phyloP scores from a whole-genome alignment of 2,888 invertebrate genomes.

The Drosophila nr. perissopoda region DNA sequence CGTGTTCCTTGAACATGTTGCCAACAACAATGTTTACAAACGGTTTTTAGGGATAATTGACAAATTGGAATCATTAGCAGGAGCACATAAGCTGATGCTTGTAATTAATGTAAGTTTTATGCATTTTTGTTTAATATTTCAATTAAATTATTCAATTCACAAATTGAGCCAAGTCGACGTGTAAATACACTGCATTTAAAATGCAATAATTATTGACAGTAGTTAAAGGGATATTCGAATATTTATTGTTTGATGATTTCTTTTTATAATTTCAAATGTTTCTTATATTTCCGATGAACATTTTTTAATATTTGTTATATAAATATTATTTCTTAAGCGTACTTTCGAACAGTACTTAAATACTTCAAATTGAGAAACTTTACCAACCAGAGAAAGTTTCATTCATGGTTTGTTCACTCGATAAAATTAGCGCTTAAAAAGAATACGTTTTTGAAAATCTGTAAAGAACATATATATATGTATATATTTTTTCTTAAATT shows the following conservation, averaged over 20 bases:
- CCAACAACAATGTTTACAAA: conserved; percentile 3
- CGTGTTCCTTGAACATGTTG: conserved; percentile 46
- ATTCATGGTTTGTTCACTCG: not conserved
- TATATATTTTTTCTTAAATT: not conserved
- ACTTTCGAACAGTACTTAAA: not conserved
- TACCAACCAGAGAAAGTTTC: not conserved
- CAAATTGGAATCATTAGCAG: not conserved
- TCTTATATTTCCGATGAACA: not conserved
- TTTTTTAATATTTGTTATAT: not conserved
- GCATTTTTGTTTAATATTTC: not conserved
- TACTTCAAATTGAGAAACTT: not conserved
- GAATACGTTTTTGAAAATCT: not conserved
- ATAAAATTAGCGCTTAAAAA: not conserved
- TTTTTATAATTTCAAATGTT: not conserved
- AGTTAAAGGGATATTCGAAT: not conserved
- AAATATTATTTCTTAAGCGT: not conserved
- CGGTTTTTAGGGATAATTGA: not conserved
- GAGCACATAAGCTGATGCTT: not conserved
- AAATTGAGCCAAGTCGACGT: not conserved
- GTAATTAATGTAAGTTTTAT: not conserved
- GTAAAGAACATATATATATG: not conserved
- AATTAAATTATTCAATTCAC: not conserved
- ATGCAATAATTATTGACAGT: not conserved
- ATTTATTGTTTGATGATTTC: not conserved
- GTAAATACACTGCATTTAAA: conserved; percentile 3